These are phyloP conservation scores for Sakesphorus luctuosus DNA, from an alignment of 2,113 vertebrate species.

Conservation along the genomic window DNA sequence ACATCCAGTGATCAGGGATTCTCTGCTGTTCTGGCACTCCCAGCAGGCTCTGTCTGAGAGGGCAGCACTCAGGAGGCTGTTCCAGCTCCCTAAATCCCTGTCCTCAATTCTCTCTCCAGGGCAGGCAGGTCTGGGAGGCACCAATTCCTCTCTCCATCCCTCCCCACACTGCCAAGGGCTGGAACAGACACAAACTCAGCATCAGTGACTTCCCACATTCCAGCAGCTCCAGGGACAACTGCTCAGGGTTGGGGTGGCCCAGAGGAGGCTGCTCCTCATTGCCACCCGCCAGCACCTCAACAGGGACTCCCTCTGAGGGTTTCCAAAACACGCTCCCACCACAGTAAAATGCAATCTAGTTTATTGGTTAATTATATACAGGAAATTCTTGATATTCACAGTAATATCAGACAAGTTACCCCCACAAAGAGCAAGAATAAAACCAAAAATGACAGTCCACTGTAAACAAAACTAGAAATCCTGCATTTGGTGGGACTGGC, in stretches of 20 bases:
- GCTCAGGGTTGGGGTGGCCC: background rate
- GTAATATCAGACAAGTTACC: background rate
- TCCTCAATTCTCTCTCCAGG: accelerated
- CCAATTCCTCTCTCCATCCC: background rate
- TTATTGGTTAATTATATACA: slow-evolving; percentile 70
- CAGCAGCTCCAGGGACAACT: background rate
- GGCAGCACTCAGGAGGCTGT: background rate
- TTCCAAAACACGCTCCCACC: background rate
- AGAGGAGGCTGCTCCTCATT: background rate
- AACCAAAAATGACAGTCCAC: slow-evolving; percentile 38
- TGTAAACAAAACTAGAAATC: slow-evolving; percentile 40
- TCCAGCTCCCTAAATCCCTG: background rate
- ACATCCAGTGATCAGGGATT: background rate
- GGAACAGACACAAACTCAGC: accelerated
- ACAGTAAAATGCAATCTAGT: slow-evolving; percentile 47
- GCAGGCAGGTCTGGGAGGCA: background rate
- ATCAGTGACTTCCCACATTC: accelerated
- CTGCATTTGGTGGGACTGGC: background rate
- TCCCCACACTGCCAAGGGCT: background rate
- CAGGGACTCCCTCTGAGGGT: background rate
- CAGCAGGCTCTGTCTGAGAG: background rate
- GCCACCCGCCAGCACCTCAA: background rate
- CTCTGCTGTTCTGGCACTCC: background rate
- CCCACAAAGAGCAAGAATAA: slow-evolving; percentile 15
- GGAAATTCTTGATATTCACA: slow-evolving; percentile 40